Percentiles rank a stretch among this genome's conserved stretches.
These are phyloP conservation scores for Pterocles orientalis DNA, from an alignment of 2,113 vertebrate genomes.

Conservation along the genomic window DNA sequence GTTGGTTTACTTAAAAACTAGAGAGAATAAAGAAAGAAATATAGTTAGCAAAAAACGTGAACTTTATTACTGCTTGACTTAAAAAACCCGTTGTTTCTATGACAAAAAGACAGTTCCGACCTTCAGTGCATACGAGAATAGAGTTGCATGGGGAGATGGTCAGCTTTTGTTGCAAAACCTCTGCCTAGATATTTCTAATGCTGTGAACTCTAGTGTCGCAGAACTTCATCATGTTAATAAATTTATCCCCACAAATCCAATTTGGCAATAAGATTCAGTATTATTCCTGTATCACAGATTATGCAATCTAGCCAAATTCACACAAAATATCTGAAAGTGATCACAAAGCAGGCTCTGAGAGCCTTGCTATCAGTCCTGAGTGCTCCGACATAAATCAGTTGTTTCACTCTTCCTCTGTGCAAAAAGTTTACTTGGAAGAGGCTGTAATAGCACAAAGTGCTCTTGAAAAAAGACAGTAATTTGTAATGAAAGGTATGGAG, in stretches of 20 bases:
- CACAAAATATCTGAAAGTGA: background rate
- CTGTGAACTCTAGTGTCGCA: background rate
- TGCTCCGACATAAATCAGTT: background rate
- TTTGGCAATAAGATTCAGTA: background rate
- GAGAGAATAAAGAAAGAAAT: background rate
- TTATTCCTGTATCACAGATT: background rate
- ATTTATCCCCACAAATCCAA: background rate
- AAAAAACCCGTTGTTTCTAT: background rate
- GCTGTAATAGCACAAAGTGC: fast-evolving
- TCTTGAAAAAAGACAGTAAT: background rate
- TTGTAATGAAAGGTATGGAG: background rate
- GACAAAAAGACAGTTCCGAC: fast-evolving
- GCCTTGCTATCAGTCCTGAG: background rate
- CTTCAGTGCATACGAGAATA: background rate
- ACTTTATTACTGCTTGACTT: background rate
- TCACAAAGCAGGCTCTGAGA: background rate
- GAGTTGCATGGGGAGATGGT: background rate
- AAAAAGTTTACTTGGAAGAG: background rate
- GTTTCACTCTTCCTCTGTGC: background rate
- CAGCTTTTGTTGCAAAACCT: background rate
- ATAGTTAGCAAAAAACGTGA: background rate
- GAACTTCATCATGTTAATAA: background rate
- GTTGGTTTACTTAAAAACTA: background rate
- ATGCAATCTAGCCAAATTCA: background rate
- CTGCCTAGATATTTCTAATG: background rate